Evolutionary conservation across 2,113 vertebrate genomes (phyloP).

Genomic region (Alouatta palliata): DNA sequence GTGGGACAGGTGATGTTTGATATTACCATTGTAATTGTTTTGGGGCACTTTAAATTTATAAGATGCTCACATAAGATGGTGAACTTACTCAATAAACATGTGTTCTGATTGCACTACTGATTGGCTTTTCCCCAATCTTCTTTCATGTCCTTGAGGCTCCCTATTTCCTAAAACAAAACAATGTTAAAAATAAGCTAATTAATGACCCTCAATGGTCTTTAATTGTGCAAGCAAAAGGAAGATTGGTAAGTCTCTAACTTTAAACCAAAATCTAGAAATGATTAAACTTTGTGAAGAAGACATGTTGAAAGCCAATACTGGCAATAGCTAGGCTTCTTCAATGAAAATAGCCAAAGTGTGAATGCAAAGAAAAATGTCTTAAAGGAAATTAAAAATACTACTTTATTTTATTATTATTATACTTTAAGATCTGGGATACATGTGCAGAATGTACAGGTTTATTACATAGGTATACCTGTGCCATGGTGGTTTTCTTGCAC

Average conservation of each 20-base stretch:
- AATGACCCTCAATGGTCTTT: not conserved
- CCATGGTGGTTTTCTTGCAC: no score
- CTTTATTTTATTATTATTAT: no score
- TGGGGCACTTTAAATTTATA: not conserved
- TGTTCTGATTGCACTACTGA: not conserved
- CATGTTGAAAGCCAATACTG: not conserved
- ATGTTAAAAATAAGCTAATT: not conserved
- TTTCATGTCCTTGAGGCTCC: not conserved
- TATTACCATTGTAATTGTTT: not conserved
- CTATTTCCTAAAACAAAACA: not conserved
- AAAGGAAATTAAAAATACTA: not conserved
- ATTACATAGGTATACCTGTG: no score
- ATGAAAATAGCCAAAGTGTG: not conserved
- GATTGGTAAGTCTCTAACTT: not conserved
- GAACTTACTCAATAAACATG: not conserved
- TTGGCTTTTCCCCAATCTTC: not conserved
- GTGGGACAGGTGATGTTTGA: not conserved
- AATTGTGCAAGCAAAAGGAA: not conserved
- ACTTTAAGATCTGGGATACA: no score
- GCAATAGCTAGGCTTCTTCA: not conserved
- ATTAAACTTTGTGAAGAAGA: not conserved
- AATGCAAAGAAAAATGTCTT: not conserved
- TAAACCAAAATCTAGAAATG: not conserved
- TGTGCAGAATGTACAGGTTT: no score
- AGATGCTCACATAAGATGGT: not conserved